A percentile compares a stretch with the other conserved stretches of the same genome.
phyloP scores from a whole-genome alignment of 1,140 invertebrate species.

The Acromyrmex echinatior region DNA sequence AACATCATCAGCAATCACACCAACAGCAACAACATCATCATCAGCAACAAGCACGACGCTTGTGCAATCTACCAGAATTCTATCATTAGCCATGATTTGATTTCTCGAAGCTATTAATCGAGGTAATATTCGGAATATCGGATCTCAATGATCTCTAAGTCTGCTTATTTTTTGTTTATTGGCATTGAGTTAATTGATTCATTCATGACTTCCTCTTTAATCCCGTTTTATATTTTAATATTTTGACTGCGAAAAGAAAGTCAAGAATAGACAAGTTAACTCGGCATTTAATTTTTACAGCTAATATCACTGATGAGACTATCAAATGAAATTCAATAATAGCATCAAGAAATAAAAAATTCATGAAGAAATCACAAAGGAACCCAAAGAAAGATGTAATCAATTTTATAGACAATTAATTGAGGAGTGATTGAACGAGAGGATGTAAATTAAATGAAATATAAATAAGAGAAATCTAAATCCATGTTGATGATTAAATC shows the following conservation, averaged over 20 bases:
- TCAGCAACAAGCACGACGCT: conserved; percentile 80
- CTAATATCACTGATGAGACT: background rate
- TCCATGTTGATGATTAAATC: conserved; percentile 26
- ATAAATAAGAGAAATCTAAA: conserved; percentile 6
- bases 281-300: background rate
- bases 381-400: conserved; percentile 19
- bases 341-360: background rate
- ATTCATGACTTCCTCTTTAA: background rate
- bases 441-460: background rate
- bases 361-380: background rate
- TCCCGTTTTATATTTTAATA: background rate
- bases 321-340: background rate
- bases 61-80: conserved; percentile 85
- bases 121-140: background rate
- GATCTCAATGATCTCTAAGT: background rate
- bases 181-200: background rate
- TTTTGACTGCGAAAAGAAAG: background rate
- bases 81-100: conserved; percentile 80
- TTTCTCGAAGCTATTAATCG: background rate
- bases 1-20: conserved; percentile 77
- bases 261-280: conserved; percentile 35
- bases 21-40: conserved; percentile 74
- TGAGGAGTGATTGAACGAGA: conserved; percentile 8
- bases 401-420: conserved; percentile 11
- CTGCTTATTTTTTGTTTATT: background rate